Conservation (phyloP, 2,888 invertebrate species). For the Cyclophora punctaria region DNA sequence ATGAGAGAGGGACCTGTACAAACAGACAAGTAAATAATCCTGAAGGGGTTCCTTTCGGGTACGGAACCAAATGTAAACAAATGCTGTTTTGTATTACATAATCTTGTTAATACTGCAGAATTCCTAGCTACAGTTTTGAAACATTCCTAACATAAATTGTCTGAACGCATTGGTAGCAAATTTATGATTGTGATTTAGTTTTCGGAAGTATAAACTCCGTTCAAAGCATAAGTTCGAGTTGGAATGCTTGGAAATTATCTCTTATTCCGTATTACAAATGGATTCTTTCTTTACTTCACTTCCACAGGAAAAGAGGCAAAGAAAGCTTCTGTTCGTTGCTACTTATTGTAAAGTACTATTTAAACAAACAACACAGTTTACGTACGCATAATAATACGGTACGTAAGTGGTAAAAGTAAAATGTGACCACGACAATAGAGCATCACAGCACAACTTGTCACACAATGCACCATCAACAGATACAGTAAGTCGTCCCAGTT, state of each 20-base stretch:
- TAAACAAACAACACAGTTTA: neutral
- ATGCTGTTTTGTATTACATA: slow-evolving; percentile 22
- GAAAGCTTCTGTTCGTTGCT: no score
- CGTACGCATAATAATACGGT: slow-evolving; percentile 1
- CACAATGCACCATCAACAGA: slow-evolving; percentile 7
- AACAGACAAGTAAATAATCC: slow-evolving; percentile 15
- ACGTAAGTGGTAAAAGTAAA: neutral
- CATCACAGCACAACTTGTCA: slow-evolving; percentile 4
- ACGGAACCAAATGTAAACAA: slow-evolving; percentile 14
- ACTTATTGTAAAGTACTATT: no score
- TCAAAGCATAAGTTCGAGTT: slow-evolving; percentile 18
- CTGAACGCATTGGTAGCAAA: slow-evolving; percentile 38
- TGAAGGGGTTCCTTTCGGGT: slow-evolving; percentile 8
- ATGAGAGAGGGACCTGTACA: no score
- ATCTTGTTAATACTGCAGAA: slow-evolving; percentile 16
- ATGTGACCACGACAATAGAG: slow-evolving; percentile 5
- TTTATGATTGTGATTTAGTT: slow-evolving; percentile 47
- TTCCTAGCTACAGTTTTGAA: slow-evolving; percentile 30
- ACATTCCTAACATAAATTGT: slow-evolving; percentile 47
- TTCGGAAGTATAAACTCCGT: slow-evolving; percentile 29
- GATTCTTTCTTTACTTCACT: no score
- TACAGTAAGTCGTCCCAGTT: slow-evolving; percentile 27
- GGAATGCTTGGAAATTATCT: neutral
- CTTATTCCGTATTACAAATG: no score
- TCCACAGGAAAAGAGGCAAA: no score